A percentile compares a stretch with the other conserved stretches of the same genome.
Conservation (phyloP, 92 coral and sea anemone genomes). For the Siderastrea radians region DNA sequence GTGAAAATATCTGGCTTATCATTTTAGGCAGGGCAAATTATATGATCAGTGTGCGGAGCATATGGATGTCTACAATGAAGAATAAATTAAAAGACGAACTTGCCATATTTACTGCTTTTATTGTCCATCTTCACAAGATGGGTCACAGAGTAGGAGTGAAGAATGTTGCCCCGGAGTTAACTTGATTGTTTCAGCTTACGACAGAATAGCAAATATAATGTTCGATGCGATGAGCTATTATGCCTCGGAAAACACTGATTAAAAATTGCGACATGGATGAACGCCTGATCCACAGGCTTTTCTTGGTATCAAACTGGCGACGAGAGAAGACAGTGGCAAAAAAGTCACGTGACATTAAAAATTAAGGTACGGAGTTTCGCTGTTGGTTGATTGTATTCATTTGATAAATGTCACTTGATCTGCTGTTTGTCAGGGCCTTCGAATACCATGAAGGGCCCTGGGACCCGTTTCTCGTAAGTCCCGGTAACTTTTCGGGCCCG, state of each 20-base stretch:
- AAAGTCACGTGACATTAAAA: no score
- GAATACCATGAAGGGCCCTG: no score
- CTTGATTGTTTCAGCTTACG: slow-evolving; percentile 84
- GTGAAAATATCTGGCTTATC: slow-evolving; percentile 79
- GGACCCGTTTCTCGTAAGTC: no score
- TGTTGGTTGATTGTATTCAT: no score
- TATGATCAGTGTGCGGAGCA: slow-evolving; percentile 36
- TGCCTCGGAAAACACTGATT: neutral
- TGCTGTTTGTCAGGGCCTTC: no score
- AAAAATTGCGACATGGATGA: neutral
- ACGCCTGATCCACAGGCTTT: no score
- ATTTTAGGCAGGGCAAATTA: slow-evolving; percentile 85
- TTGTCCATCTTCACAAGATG: slow-evolving; percentile 47
- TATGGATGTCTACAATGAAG: slow-evolving; percentile 77
- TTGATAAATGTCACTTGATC: no score
- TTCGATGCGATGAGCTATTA: slow-evolving; percentile 68
- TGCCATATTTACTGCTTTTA: slow-evolving; percentile 56
- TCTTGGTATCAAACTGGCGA: no score
- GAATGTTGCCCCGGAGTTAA: slow-evolving; percentile 82
- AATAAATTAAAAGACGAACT: slow-evolving; percentile 15
- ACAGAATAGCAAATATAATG: slow-evolving; percentile 84
- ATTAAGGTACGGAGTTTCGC: no score
- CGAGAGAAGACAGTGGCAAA: no score
- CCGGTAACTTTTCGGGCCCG: no score
- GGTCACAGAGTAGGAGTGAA: slow-evolving; percentile 56